These are phyloP conservation scores for Menura novaehollandiae DNA, from an alignment of 2,113 vertebrate species.

Conservation along the genomic window DNA sequence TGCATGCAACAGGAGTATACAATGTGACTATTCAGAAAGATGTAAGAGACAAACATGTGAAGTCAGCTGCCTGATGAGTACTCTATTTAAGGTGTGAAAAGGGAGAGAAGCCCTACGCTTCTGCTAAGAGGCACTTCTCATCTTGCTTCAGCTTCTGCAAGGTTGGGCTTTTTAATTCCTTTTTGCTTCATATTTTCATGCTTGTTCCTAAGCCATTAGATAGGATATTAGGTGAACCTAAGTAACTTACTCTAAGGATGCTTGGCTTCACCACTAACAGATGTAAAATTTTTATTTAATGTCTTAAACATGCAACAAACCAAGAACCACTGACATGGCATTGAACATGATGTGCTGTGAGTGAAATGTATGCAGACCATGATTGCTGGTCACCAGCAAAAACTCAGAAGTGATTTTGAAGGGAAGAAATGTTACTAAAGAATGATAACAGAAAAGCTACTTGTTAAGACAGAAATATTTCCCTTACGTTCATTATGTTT, in stretches of 20 bases:
- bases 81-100: not conserved
- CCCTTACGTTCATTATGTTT: not conserved
- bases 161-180: not conserved
- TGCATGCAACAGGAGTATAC: constrained; percentile 24
- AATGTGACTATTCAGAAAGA: not conserved
- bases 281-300: not conserved
- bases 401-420: not conserved
- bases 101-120: not conserved
- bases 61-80: not conserved
- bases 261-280: not conserved
- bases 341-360: not conserved
- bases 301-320: not conserved
- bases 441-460: not conserved
- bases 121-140: not conserved
- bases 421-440: not conserved
- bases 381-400: not conserved
- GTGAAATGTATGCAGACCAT: not conserved
- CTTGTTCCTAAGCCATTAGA: not conserved
- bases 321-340: not conserved
- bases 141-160: not conserved
- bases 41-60: not conserved
- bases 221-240: not conserved
- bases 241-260: not conserved
- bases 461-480: not conserved
- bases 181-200: not conserved